Evolutionary conservation across 2,888 invertebrate species (phyloP), one percentile per base, ranked within the genome.

Genomic region (Lepidonotus clava): DNA sequence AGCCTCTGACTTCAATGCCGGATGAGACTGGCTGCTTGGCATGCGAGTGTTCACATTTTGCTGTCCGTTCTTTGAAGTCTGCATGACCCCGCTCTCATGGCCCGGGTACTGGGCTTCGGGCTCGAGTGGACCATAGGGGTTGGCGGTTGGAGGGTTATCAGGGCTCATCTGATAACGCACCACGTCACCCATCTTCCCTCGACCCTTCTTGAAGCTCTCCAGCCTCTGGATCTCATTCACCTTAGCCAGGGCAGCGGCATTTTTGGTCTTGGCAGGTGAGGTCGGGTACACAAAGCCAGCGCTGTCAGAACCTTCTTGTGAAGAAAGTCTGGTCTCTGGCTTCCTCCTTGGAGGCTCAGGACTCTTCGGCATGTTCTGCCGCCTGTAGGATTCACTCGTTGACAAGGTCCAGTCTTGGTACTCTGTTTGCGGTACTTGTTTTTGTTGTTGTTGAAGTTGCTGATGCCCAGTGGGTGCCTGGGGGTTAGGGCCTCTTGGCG

Each of bases 341-440:
- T n/a, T 46, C 46, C 41, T 80, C 18, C n/a, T n/a, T n/a, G n/a
- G n/a, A n/a, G 46, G 46, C 36, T 71, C 80, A 32, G 80, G 80
- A 28, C 18, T 41, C 28, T 80, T 53, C 5, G 83, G 83, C 83
- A 83, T 61, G n/a, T 83, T 53, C 6, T 92, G 92, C 61, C 92
- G 86, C 0, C 92, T 88, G 87, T 92, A 92, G 67, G 91, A 92
- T 83, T 92, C 91, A 88, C 90, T 91, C 14, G 89, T 91, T 0
- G 92, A 92, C 87, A 92, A 86, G 0, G 92, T 92, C 87, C 91
- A 92, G 86, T 91, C 90, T 56, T 92, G 90, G 83, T 90, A 91
- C 11, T 67, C 84, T 36, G 80, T 36, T 34, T 84, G 66, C n/a
- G 36, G 36, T 61, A 24, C 66, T 5, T 67, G 36, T 40, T 84